These are phyloP conservation scores for Heliconius cydno DNA, from an alignment of 2,888 invertebrate species.

Conservation along the genomic window DNA sequence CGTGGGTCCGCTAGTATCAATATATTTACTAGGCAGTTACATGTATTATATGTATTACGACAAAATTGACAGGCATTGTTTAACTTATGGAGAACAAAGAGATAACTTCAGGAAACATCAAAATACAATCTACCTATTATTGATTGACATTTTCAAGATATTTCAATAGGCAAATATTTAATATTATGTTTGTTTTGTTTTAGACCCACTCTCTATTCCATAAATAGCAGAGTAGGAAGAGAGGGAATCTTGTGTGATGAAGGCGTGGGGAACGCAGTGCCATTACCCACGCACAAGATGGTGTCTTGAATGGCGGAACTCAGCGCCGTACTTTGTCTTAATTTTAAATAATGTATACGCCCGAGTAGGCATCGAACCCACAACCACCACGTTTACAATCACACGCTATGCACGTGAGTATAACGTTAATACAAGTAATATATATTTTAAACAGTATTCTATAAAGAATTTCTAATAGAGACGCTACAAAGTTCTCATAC, in stretches of 20 bases:
- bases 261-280: too few relatives aligned
- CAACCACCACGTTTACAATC: background rate
- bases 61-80: background rate
- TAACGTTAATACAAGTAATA: background rate
- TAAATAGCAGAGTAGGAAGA: background rate
- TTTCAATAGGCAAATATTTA: background rate
- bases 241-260: too few relatives aligned
- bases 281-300: too few relatives aligned
- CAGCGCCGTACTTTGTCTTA: background rate
- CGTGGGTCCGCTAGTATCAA: background rate
- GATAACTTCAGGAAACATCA: slow-evolving; percentile 14
- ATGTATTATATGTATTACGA: background rate
- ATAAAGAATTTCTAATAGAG: slow-evolving; percentile 10
- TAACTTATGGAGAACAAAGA: background rate
- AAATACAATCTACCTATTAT: background rate
- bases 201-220: too few relatives aligned
- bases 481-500: slow-evolving; percentile 6
- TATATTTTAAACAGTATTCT: background rate
- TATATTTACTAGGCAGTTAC: background rate
- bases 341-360: background rate
- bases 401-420: background rate
- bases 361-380: background rate
- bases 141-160: slow-evolving; percentile 10
- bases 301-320: background rate
- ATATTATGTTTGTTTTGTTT: background rate